phyloP scores from a whole-genome alignment of 1,140 invertebrate genomes.

The Vanessa atalanta region DNA sequence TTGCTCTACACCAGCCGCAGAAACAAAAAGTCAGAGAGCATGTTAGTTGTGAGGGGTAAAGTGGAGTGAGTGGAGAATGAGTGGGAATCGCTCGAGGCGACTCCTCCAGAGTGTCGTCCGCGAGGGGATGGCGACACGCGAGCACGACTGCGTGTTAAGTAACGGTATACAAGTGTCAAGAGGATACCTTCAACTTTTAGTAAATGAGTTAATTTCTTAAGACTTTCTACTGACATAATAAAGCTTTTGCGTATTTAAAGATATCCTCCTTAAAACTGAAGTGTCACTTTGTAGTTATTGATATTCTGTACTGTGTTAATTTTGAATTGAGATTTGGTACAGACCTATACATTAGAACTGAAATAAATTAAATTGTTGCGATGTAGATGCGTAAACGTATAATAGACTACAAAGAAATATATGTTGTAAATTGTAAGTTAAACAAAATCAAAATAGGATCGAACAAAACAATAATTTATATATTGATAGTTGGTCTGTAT shows the following conservation, averaged over 20 bases:
- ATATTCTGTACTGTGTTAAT: conserved; percentile 65
- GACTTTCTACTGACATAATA: neutral
- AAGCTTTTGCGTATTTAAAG: conserved; percentile 29
- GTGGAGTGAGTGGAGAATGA: conserved; percentile 70
- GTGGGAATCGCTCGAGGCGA: conserved; percentile 28
- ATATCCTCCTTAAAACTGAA: conserved; percentile 53
- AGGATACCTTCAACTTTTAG: conserved; percentile 44
- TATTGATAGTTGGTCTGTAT: conserved; percentile 63
- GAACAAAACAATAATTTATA: conserved; percentile 28
- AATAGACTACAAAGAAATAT: conserved; percentile 31
- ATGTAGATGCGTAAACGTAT: conserved; percentile 34
- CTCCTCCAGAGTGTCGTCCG: conserved; percentile 27
- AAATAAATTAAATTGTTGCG: conserved; percentile 29
- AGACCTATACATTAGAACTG: conserved; percentile 30
- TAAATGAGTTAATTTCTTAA: neutral
- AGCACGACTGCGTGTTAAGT: conserved; percentile 50
- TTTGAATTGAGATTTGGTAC: conserved; percentile 41
- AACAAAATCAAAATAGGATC: conserved; percentile 34
- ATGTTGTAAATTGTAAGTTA: conserved; percentile 36
- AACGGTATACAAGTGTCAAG: conserved; percentile 48
- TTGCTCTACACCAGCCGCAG: conserved; percentile 94
- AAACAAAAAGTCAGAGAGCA: conserved; percentile 84
- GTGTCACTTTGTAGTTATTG: conserved; percentile 62
- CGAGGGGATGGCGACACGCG: conserved; percentile 37
- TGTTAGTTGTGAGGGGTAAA: conserved; percentile 80